Evolutionary conservation across 2,797 vertebrate species (phyloP).

Genomic region (Notamacropus eugenii): DNA sequence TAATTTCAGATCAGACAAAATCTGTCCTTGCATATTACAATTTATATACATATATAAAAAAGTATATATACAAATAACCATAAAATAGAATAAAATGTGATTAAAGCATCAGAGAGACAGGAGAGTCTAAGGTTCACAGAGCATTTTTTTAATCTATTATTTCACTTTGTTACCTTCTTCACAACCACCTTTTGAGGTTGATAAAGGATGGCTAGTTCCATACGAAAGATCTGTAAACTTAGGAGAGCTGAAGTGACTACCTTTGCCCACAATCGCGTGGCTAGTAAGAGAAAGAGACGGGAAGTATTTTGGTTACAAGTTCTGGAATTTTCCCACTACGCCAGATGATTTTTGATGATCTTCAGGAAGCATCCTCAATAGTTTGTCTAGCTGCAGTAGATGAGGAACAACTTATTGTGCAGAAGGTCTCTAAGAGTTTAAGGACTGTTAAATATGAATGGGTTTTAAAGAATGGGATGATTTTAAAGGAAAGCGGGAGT

Average conservation of each 20-base stretch:
- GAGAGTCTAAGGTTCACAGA: background rate
- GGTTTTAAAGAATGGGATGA: slow-evolving; percentile 31
- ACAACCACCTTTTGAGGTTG: background rate
- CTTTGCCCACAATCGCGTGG: background rate
- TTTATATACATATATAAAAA: background rate
- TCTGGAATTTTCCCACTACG: background rate
- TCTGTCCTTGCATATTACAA: background rate
- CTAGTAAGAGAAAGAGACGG: background rate
- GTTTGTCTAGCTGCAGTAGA: background rate
- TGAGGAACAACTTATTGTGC: background rate
- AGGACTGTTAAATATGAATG: background rate
- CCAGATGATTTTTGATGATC: background rate
- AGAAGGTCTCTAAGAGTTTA: slow-evolving; percentile 1
- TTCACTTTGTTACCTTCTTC: background rate
- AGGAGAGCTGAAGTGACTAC: background rate
- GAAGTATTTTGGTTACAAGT: background rate
- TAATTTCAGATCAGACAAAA: background rate
- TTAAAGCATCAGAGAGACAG: background rate
- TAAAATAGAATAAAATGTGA: background rate
- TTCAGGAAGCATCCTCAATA: background rate
- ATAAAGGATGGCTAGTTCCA: background rate
- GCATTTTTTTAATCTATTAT: background rate
- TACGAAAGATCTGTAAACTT: background rate
- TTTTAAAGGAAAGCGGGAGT: slow-evolving; percentile 36
- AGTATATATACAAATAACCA: background rate